phyloP scores from a whole-genome alignment of 92 coral and sea anemone species.

The Epizoanthus ramosus region DNA sequence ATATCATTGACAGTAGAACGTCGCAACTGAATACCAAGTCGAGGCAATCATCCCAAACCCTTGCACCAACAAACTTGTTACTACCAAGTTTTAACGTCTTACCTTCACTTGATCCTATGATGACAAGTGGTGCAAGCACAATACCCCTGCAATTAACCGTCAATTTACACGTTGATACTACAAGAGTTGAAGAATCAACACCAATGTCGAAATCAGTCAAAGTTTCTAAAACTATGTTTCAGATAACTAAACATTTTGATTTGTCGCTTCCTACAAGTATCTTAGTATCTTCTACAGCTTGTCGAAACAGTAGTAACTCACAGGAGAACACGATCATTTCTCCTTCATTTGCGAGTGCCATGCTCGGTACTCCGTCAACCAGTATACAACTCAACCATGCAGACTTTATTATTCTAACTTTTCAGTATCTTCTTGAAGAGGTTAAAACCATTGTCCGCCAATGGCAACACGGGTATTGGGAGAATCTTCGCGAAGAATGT shows the following conservation, averaged over 20 bases:
- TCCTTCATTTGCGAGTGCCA: neutral
- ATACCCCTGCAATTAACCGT: neutral
- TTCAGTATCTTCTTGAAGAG: conserved; percentile 33
- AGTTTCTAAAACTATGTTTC: neutral
- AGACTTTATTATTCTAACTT: conserved; percentile 7
- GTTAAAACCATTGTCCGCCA: conserved; percentile 31
- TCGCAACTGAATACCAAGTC: neutral
- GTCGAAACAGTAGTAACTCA: too few relatives aligned
- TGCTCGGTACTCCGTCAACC: neutral
- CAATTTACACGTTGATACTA: neutral
- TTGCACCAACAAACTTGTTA: neutral
- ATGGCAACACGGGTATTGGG: conserved; percentile 12
- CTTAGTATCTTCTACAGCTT: too few relatives aligned
- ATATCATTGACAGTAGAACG: neutral
- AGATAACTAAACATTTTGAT: neutral
- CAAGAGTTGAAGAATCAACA: neutral
- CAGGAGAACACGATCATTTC: neutral
- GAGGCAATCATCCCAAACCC: neutral
- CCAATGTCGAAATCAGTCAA: neutral
- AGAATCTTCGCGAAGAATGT: neutral
- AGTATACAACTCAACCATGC: neutral
- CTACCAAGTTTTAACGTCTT: neutral
- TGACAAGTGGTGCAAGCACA: neutral
- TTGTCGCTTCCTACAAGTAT: too few relatives aligned
- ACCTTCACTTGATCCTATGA: neutral